Evolutionary conservation across 2,888 invertebrate species (phyloP).

Genomic region (Tiphia femorata): DNA sequence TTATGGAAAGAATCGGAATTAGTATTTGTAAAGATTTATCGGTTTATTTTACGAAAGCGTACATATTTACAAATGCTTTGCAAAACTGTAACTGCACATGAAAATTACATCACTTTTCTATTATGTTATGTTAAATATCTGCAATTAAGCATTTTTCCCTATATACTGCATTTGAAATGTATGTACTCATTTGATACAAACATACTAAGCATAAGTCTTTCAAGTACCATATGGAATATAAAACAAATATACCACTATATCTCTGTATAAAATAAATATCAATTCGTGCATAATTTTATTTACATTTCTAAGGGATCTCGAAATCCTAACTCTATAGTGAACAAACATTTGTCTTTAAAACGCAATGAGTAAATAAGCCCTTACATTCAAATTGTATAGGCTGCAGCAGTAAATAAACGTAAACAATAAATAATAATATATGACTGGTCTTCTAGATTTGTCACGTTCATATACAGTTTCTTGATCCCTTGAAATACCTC

Average conservation of each 20-base stretch:
- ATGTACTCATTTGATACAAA: slow-evolving; percentile 7
- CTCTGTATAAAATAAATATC: not conserved
- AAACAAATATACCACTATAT: slow-evolving; percentile 10
- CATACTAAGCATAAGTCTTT: not conserved
- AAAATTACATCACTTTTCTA: slow-evolving; percentile 39
- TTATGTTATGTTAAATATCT: slow-evolving; percentile 17
- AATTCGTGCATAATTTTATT: slow-evolving; percentile 27
- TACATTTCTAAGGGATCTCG: slow-evolving; percentile 39
- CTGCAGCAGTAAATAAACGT: slow-evolving; percentile 5
- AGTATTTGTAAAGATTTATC: slow-evolving; percentile 36
- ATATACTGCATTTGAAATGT: slow-evolving; percentile 11
- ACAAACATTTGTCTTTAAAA: not conserved
- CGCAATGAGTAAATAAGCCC: no score
- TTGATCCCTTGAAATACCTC: slow-evolving; percentile 32
- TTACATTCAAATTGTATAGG: not conserved
- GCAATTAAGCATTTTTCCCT: slow-evolving; percentile 22
- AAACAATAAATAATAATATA: slow-evolving; percentile 14
- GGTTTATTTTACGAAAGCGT: slow-evolving; percentile 59
- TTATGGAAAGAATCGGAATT: not conserved
- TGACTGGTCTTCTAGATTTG: slow-evolving; percentile 7
- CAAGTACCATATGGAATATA: slow-evolving; percentile 26
- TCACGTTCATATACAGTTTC: slow-evolving; percentile 8
- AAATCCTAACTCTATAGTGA: slow-evolving; percentile 8
- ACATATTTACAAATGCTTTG: slow-evolving; percentile 63
- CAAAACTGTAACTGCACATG: slow-evolving; percentile 51